A percentile compares a stretch with the other conserved stretches of the same genome.
Conservation (phyloP, 2,113 vertebrate species). For the Murina feae region DNA sequence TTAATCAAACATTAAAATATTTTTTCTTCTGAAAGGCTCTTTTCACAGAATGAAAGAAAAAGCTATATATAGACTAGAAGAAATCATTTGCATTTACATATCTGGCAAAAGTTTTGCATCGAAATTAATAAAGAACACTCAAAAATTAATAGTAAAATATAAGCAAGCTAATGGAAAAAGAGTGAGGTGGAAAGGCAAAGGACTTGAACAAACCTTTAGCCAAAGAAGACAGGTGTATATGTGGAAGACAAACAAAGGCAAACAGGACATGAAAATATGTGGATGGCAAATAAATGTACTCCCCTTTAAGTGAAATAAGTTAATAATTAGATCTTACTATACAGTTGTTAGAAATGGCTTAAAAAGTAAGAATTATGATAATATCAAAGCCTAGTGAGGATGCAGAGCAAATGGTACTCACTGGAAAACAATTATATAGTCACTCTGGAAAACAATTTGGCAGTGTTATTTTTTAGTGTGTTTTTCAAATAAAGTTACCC, state of each 20-base stretch:
- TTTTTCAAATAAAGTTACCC: not conserved
- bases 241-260: not conserved
- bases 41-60: not conserved
- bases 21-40: not conserved
- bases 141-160: not conserved
- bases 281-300: not conserved
- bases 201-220: not conserved
- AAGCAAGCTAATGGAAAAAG: not conserved
- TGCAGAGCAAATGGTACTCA: not conserved
- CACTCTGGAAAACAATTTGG: not conserved
- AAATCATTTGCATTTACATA: not conserved
- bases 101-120: not conserved
- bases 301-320: not conserved
- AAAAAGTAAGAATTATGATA: not conserved
- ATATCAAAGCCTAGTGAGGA: not conserved
- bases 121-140: not conserved
- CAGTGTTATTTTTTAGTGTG: not conserved
- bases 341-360: not conserved
- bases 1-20: not conserved
- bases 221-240: not conserved
- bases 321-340: not conserved
- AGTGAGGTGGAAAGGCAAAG: fast-evolving
- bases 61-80: not conserved
- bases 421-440: not conserved
- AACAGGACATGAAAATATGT: not conserved